Conservation (phyloP, 2,888 invertebrate species). For the Lochmaea capreae region DNA sequence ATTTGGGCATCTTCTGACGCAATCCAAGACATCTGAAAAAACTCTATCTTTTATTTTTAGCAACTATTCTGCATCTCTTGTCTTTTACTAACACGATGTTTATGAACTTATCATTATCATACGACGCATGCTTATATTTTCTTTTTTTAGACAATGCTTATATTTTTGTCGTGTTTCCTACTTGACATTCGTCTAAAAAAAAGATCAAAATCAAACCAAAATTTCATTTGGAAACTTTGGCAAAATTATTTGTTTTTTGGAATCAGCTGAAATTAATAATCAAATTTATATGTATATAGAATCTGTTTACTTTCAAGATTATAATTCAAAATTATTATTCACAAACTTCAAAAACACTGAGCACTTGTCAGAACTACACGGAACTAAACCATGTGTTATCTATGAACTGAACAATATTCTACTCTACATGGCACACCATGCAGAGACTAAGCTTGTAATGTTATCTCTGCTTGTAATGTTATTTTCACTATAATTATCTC, state of each 20-base stretch:
- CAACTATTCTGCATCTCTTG: slow-evolving; percentile 7
- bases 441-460: too few species aligned
- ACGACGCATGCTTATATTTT: slow-evolving; percentile 13
- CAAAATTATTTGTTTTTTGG: background rate
- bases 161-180: background rate
- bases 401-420: too few species aligned
- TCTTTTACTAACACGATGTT: slow-evolving; percentile 14
- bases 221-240: background rate
- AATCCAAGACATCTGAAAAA: slow-evolving; percentile 12
- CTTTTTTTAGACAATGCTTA: too few species aligned
- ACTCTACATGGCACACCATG: too few species aligned
- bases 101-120: background rate
- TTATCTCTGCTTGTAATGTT: too few species aligned
- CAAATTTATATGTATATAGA: too few species aligned
- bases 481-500: too few species aligned
- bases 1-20: slow-evolving; percentile 19
- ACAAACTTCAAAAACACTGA: background rate
- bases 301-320: too few species aligned
- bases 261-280: too few species aligned
- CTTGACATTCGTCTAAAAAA: background rate
- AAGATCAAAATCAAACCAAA: background rate
- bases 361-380: background rate
- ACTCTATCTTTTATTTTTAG: slow-evolving; percentile 16
- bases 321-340: too few species aligned
- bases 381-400: too few species aligned